Conservation (phyloP, 2,797 vertebrate genomes). For the Alosa sapidissima region DNA sequence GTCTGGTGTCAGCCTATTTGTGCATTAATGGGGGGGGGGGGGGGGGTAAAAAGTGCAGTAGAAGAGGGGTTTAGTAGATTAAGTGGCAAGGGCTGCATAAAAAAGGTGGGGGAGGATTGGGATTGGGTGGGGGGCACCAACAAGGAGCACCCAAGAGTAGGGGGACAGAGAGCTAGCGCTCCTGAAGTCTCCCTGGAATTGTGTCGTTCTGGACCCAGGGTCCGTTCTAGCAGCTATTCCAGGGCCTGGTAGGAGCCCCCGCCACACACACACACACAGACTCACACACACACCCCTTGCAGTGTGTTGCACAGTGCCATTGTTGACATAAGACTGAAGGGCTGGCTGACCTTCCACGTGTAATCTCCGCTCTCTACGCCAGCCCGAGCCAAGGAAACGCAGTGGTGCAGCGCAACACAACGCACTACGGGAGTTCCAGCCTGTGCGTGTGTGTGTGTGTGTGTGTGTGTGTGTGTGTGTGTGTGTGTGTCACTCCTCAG, state of each 20-base stretch:
- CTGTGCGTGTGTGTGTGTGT: neutral
- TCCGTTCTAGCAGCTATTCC: too few species aligned
- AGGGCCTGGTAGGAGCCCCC: too few species aligned
- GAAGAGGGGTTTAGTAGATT: too few species aligned
- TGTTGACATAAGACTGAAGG: conserved; percentile 16
- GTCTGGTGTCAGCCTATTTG: too few species aligned
- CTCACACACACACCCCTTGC: too few species aligned
- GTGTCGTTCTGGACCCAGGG: neutral
- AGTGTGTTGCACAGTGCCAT: neutral
- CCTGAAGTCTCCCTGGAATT: neutral
- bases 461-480: neutral
- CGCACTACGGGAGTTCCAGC: neutral
- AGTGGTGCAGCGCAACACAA: neutral
- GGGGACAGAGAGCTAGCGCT: neutral
- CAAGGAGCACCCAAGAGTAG: too few species aligned
- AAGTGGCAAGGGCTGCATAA: too few species aligned
- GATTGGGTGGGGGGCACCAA: too few species aligned
- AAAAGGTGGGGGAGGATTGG: too few species aligned
- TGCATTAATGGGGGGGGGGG: too few species aligned
- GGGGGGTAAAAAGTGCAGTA: too few species aligned
- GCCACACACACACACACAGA: too few species aligned
- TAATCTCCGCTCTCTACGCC: neutral
- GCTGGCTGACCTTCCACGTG: conserved; percentile 16
- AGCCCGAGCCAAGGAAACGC: neutral
- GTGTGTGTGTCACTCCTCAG: neutral